Evolutionary conservation across 2,113 vertebrate species (phyloP), one percentile per base, ranked within the genome.

Genomic region (Myanophis thanlyinensis): DNA sequence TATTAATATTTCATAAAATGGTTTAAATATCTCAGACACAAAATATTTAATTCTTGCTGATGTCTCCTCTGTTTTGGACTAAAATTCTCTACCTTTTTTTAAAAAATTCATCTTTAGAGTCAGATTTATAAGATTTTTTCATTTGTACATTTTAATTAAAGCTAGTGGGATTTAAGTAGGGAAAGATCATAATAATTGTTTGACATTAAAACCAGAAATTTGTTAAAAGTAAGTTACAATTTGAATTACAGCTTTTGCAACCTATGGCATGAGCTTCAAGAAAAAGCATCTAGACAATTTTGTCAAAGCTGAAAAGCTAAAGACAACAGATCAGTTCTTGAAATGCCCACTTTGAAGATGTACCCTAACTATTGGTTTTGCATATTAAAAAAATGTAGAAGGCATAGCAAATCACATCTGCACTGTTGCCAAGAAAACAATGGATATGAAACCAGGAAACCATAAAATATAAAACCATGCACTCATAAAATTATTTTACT

Each of bases 1-100:
- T 20, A 48, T 91, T 51, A 87, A 1, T 5, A 88, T 91, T 94
- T 91, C 59, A 94, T 85, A 92, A 92, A 1, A 84, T 4, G 0
- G 87, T 87, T 95, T 88, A 93, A 93, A 89, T 52, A 84, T 84
- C 91, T 93, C 47, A 88, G 3, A 92, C 56, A 30, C 11, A 3
- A 2, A 51, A 91, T 89, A 85, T 52, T n/a, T 3, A 85, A 5
- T 5, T 80, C 91, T 12, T 53, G 23, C 1, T 30, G 89, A 2
- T 84, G 40, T 89, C 30, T 54, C 9, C 25, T 94, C 20, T 48
- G 56, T 92, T 93, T 93, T 93, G 62, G 47, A 93, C 90, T 91
- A n/a, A 53, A 88, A 46, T 53, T 90, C 1, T 62, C 35, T 91
- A 85, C 90, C 2, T 92, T 95, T 54, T n/a, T 44, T 23, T n/a